phyloP scores from a whole-genome alignment of 2,113 vertebrate species.

The Lamprologus ornatipinnis region DNA sequence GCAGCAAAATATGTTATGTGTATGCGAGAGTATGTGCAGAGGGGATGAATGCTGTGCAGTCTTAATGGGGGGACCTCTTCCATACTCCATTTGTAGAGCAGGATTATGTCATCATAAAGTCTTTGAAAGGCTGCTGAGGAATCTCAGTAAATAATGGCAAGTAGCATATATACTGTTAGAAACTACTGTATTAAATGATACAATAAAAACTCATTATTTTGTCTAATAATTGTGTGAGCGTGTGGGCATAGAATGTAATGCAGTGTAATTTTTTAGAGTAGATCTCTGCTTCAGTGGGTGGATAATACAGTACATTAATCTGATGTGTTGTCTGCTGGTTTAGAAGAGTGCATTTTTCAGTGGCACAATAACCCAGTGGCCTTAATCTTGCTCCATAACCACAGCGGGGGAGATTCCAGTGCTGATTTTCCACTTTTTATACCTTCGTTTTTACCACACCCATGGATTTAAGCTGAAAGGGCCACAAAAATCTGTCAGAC shows the following conservation, averaged over 20 bases:
- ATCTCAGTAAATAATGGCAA: not conserved
- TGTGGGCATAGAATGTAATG: not conserved
- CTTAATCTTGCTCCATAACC: slow-evolving; percentile 57
- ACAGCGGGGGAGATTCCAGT: slow-evolving; percentile 15
- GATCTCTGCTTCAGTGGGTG: not conserved
- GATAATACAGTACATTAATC: slow-evolving; percentile 36
- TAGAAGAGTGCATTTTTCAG: slow-evolving; percentile 25
- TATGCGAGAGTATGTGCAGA: not conserved
- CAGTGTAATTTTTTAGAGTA: not conserved
- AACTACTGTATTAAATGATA: not conserved
- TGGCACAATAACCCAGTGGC: slow-evolving; percentile 65
- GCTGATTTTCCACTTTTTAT: not conserved
- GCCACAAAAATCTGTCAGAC: not conserved
- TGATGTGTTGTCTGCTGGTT: slow-evolving; percentile 27
- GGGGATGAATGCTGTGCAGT: not conserved
- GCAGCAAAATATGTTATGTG: not conserved
- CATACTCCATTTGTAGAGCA: not conserved
- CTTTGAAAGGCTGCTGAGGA: not conserved
- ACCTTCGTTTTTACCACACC: not conserved
- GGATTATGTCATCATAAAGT: slow-evolving; percentile 38
- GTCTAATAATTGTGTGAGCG: not conserved
- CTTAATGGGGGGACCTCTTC: not conserved
- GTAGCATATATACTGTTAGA: not conserved
- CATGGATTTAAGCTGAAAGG: not conserved
- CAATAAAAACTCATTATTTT: not conserved